Percentiles rank a stretch among this genome's conserved stretches.
Evolutionary conservation across 2,113 vertebrate species (phyloP).

Genomic region (Naja naja): DNA sequence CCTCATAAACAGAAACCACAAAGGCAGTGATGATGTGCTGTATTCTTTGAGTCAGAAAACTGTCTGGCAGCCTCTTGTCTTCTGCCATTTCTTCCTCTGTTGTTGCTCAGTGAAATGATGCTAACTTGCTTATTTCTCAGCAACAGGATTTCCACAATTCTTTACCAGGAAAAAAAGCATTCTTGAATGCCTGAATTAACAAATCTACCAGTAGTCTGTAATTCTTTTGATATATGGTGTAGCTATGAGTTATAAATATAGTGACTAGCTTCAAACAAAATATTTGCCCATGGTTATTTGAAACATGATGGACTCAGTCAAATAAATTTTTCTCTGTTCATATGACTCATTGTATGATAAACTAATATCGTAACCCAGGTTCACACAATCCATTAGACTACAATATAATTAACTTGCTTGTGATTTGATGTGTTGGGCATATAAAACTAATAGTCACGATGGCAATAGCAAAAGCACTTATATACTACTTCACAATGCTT

Average conservation of each 20-base stretch:
- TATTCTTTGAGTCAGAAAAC: background rate
- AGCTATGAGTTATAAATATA: background rate
- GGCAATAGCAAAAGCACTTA: background rate
- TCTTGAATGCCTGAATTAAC: background rate
- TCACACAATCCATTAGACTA: background rate
- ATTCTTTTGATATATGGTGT: background rate
- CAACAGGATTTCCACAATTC: background rate
- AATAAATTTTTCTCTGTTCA: background rate
- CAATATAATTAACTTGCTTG: background rate
- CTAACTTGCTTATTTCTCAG: background rate
- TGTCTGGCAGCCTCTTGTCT: background rate
- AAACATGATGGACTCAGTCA: background rate
- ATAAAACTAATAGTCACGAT: background rate
- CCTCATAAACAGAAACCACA: background rate
- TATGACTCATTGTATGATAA: background rate
- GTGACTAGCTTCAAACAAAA: background rate
- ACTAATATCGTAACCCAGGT: background rate
- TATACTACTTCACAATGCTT: no score
- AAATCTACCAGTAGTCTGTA: background rate
- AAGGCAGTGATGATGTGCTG: background rate
- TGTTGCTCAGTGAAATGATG: background rate
- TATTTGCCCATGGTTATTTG: background rate
- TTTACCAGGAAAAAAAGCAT: background rate
- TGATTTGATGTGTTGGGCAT: background rate
- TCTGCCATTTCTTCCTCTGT: background rate